phyloP scores from a whole-genome alignment of 2,888 invertebrate species.

The Microchrysa polita region DNA sequence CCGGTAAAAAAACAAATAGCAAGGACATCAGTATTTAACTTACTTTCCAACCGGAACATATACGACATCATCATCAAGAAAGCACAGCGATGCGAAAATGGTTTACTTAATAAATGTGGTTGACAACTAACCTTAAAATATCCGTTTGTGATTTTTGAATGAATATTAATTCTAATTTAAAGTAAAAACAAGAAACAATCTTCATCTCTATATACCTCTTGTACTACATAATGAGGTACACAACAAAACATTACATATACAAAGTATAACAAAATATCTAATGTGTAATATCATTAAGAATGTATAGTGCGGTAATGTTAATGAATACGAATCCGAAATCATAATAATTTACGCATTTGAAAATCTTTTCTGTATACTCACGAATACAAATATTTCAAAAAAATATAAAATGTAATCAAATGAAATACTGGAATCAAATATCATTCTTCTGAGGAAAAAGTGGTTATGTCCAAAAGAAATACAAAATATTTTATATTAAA shows the following conservation, averaged over 20 bases:
- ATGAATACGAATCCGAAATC: no score
- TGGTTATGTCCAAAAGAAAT: no score
- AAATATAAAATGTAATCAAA: no score
- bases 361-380: no score
- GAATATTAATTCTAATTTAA: conserved; percentile 6
- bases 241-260: neutral
- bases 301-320: no score
- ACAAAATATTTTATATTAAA: no score
- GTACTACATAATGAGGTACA: conserved; percentile 23
- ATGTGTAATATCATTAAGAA: no score
- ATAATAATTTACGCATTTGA: no score
- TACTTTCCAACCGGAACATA: conserved; percentile 3
- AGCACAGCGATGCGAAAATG: neutral
- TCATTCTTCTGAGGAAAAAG: no score
- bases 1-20: conserved; percentile 48
- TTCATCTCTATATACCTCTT: conserved; percentile 32
- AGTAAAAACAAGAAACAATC: neutral
- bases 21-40: neutral
- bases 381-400: no score
- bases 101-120: conserved; percentile 39
- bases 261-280: neutral
- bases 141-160: conserved; percentile 33
- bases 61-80: neutral
- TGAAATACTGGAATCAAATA: no score
- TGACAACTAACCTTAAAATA: conserved; percentile 31